A percentile compares a stretch with the other conserved stretches of the same genome.
Evolutionary conservation across 2,888 invertebrate species (phyloP).

Genomic region (Drosophila falleni): DNA sequence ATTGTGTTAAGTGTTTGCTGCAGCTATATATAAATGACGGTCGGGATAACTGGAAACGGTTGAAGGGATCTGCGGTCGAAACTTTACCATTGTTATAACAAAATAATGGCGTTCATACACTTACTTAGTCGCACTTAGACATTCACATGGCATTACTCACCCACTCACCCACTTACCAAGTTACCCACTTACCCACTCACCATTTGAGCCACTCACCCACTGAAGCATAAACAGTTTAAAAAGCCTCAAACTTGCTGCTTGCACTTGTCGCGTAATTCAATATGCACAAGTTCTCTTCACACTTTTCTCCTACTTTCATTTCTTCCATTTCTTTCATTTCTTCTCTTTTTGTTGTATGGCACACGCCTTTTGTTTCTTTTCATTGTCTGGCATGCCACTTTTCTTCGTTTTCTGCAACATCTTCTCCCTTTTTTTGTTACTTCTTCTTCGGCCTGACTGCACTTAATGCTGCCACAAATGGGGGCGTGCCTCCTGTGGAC

Average conservation of each 20-base stretch:
- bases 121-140: conserved; percentile 23
- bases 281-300: conserved; percentile 68
- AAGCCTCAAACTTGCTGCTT: conserved; percentile 74
- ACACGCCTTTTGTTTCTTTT: conserved; percentile 42
- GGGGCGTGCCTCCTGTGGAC: conserved; percentile 2
- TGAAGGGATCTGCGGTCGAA: conserved; percentile 38
- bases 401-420: conserved; percentile 1
- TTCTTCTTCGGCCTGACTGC: conserved; percentile 20
- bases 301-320: no score
- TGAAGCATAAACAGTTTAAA: conserved; percentile 70
- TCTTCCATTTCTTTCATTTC: conserved; percentile 1
- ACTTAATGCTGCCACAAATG: conserved; percentile 16
- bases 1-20: conserved; percentile 74
- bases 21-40: conserved; percentile 25
- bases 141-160: conserved; percentile 16
- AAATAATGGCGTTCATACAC: conserved; percentile 72
- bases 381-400: conserved; percentile 3
- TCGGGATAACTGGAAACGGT: not conserved
- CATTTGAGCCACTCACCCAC: conserved; percentile 26
- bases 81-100: conserved; percentile 77
- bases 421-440: conserved; percentile 14
- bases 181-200: conserved; percentile 18
- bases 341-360: conserved; percentile 31
- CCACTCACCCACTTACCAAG: conserved; percentile 13
- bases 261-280: conserved; percentile 81